Conservation (phyloP, 2,888 invertebrate species). For the Drosophila antonietae region DNA sequence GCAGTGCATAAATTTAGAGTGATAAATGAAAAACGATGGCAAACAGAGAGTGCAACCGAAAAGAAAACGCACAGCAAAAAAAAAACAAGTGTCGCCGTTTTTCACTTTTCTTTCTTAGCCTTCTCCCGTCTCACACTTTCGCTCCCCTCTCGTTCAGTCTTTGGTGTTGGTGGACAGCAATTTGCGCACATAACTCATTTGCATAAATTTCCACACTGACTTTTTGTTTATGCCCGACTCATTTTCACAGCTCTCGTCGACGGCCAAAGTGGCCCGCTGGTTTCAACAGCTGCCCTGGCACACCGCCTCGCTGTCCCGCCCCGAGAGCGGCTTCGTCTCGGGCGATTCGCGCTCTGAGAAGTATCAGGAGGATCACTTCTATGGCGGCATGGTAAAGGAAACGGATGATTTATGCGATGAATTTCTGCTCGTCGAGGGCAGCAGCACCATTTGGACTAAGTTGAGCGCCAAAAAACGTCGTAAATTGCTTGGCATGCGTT, state of each 20-base stretch:
- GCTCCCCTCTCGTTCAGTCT: constrained; percentile 8
- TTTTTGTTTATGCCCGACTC: constrained; percentile 48
- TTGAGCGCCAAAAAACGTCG: constrained; percentile 89
- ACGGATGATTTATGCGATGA: constrained; percentile 86
- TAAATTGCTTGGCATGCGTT: constrained; percentile 88
- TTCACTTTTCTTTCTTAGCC: constrained; percentile 49
- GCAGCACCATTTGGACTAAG: constrained; percentile 88
- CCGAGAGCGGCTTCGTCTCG: constrained; percentile 91
- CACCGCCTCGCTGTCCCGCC: constrained; percentile 88
- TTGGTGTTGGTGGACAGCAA: constrained; percentile 65
- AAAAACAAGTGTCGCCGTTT: constrained; percentile 65
- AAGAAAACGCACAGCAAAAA: constrained; percentile 26
- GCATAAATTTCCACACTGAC: constrained; percentile 78
- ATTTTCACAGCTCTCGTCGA: constrained; percentile 88
- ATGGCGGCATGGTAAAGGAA: constrained; percentile 79
- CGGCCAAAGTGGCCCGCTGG: constrained; percentile 93
- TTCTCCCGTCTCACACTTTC: background rate
- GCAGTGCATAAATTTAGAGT: constrained; percentile 71
- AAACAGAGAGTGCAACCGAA: constrained; percentile 29
- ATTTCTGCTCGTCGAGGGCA: constrained; percentile 88
- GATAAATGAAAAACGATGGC: constrained; percentile 73
- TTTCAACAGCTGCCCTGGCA: constrained; percentile 88
- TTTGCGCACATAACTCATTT: constrained; percentile 80
- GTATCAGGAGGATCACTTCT: constrained; percentile 85
- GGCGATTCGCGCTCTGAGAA: constrained; percentile 87